Conservation (phyloP, 2,888 invertebrate species). For the Agriopis marginaria region DNA sequence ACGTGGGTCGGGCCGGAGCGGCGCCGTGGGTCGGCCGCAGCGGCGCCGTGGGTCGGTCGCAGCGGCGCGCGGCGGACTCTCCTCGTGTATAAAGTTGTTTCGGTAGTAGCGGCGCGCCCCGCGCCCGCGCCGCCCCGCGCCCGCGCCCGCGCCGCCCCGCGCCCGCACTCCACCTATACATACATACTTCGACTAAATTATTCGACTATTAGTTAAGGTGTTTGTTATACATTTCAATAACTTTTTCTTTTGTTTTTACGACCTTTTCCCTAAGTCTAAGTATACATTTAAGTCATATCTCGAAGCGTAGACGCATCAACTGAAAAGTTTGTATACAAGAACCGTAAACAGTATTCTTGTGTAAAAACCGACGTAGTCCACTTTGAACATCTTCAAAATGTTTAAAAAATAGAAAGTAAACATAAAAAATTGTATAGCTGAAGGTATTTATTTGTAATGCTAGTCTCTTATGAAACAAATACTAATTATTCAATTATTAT, state of each 20-base stretch:
- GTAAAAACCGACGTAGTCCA: constrained; percentile 80
- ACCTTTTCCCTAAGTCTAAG: constrained; percentile 85
- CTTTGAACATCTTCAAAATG: constrained; percentile 84
- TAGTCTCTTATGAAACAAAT: constrained; percentile 86
- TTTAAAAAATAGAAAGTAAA: constrained; percentile 83
- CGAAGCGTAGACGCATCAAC: constrained; percentile 83
- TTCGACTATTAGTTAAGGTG: constrained; percentile 85
- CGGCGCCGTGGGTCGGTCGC: constrained; percentile 43
- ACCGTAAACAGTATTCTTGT: constrained; percentile 70
- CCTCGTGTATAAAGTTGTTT: constrained; percentile 79
- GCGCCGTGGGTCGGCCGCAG: constrained; percentile 50
- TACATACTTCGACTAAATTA: constrained; percentile 79
- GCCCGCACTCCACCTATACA: constrained; percentile 50
- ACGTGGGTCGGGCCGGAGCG: constrained; percentile 42
- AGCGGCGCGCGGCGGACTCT: constrained; percentile 49
- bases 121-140: constrained; percentile 40
- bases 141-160: constrained; percentile 54
- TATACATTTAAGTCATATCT: constrained; percentile 85
- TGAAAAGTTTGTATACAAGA: constrained; percentile 74
- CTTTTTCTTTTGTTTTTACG: constrained; percentile 82
- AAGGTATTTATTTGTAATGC: constrained; percentile 86
- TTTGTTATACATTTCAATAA: constrained; percentile 86
- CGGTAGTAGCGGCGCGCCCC: constrained; percentile 65
- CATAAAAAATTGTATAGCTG: constrained; percentile 85
- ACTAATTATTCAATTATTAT: constrained; percentile 87